phyloP scores from a whole-genome alignment of 2,888 invertebrate genomes.

The Octonoba sinensis region DNA sequence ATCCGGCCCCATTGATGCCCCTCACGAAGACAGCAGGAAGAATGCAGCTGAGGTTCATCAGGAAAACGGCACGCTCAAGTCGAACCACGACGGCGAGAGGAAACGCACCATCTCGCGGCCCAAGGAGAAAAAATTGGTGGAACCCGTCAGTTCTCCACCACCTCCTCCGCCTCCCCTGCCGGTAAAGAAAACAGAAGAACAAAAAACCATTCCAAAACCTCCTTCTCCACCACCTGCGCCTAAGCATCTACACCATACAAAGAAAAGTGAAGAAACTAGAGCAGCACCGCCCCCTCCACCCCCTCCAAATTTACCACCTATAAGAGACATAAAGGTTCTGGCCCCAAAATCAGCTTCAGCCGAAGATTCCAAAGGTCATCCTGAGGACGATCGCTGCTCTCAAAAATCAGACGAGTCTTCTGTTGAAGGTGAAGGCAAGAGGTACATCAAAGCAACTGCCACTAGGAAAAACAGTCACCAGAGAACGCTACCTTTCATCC shows the following conservation, averaged over 20 bases:
- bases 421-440: conserved; percentile 46
- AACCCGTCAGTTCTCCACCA: conserved; percentile 20
- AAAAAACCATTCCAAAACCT: conserved; percentile 17
- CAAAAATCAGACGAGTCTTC: conserved; percentile 53
- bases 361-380: conserved; percentile 15
- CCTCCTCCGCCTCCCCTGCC: conserved; percentile 31
- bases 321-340: background rate
- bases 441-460: conserved; percentile 37
- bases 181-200: conserved; percentile 28
- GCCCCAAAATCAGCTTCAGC: conserved; percentile 67
- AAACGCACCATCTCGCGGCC: background rate
- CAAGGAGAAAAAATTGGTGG: conserved; percentile 26
- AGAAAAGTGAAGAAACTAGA: conserved; percentile 11
- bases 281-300: conserved; percentile 57
- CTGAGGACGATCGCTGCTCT: conserved; percentile 44
- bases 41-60: conserved; percentile 9
- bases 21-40: conserved; percentile 51
- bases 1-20: conserved; percentile 52
- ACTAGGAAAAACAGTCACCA: conserved; percentile 48
- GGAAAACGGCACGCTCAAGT: conserved; percentile 31
- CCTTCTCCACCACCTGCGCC: conserved; percentile 51
- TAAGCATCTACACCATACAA: background rate
- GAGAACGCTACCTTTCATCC: conserved; percentile 82
- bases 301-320: conserved; percentile 50
- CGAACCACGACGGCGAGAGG: background rate